Conservation (phyloP, 2,113 vertebrate genomes). For the Thryonomys swinderianus region DNA sequence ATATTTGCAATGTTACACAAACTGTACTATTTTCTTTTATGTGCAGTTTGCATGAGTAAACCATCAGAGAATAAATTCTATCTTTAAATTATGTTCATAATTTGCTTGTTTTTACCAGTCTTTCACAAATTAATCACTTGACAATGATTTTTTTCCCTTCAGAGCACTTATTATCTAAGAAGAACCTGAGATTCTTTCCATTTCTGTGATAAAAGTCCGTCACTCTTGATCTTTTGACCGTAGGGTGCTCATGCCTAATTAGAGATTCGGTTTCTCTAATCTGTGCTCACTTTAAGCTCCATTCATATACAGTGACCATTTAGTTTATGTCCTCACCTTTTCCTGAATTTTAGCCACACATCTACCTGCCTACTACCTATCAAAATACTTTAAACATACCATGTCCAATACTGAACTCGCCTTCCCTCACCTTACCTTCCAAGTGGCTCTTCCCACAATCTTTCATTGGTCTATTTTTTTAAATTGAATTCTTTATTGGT, state of each 20-base stretch:
- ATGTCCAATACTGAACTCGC: neutral
- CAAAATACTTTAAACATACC: neutral
- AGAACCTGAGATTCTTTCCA: neutral
- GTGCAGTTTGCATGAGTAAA: conserved; percentile 98
- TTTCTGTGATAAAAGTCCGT: neutral
- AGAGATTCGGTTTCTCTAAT: neutral
- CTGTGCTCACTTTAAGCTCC: neutral
- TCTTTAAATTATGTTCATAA: conserved; percentile 92
- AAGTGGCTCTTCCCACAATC: neutral
- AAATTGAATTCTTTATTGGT: no score
- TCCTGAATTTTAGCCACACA: neutral
- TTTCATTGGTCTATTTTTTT: neutral
- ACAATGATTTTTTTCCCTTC: neutral
- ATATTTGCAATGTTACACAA: conserved; percentile 91
- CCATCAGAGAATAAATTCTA: conserved; percentile 98
- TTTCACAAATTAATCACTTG: conserved; percentile 53
- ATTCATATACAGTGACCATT: neutral
- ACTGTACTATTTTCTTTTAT: conserved; percentile 92
- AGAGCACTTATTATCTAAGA: conserved; percentile 13
- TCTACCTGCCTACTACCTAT: neutral
- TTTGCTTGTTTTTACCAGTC: conserved; percentile 83
- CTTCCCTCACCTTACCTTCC: neutral
- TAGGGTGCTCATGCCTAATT: neutral
- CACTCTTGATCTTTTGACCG: neutral
- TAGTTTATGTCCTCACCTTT: neutral